A percentile compares a stretch with the other conserved stretches of the same genome.
phyloP scores from a whole-genome alignment of 1,140 invertebrate species.

The Druon quercuslanigerum region DNA sequence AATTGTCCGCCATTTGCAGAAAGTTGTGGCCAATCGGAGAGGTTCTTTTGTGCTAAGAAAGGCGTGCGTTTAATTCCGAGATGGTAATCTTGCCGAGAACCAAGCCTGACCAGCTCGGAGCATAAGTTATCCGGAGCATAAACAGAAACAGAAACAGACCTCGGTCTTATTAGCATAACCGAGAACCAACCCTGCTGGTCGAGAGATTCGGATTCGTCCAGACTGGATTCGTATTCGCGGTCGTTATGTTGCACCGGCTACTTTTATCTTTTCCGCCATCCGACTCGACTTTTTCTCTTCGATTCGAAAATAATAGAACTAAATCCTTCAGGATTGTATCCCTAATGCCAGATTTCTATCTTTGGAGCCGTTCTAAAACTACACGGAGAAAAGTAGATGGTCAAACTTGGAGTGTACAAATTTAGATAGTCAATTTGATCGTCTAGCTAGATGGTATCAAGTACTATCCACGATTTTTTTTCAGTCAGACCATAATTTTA shows the following conservation, averaged over 20 bases:
- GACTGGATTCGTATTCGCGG: conserved; percentile 1
- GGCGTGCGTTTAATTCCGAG: conserved; percentile 46
- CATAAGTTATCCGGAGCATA: conserved; percentile 50
- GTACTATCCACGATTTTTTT: too few relatives aligned
- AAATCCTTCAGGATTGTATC: background rate
- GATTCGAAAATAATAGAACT: conserved; percentile 6
- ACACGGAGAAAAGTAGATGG: too few relatives aligned
- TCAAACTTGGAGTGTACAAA: too few relatives aligned
- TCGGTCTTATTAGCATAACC: conserved; percentile 46
- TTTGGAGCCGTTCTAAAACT: too few relatives aligned
- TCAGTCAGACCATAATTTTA: too few relatives aligned
- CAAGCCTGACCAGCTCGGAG: conserved; percentile 12
- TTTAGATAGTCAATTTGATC: too few relatives aligned
- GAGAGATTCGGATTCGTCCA: conserved; percentile 1
- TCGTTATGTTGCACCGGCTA: conserved; percentile 1
- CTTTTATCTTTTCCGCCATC: conserved; percentile 24
- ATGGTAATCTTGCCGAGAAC: conserved; percentile 42
- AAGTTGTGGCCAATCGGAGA: conserved; percentile 8
- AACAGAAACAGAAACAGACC: conserved; percentile 36
- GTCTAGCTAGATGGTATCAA: too few relatives aligned
- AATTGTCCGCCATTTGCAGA: conserved; percentile 1
- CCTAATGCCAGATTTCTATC: background rate
- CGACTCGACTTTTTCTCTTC: background rate
- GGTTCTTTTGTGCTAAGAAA: conserved; percentile 8
- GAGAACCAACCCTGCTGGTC: conserved; percentile 28